A percentile compares a stretch with the other conserved stretches of the same genome.
These are phyloP conservation scores for Drosophila repletoides DNA, from an alignment of 1,140 invertebrate genomes.

Conservation along the genomic window DNA sequence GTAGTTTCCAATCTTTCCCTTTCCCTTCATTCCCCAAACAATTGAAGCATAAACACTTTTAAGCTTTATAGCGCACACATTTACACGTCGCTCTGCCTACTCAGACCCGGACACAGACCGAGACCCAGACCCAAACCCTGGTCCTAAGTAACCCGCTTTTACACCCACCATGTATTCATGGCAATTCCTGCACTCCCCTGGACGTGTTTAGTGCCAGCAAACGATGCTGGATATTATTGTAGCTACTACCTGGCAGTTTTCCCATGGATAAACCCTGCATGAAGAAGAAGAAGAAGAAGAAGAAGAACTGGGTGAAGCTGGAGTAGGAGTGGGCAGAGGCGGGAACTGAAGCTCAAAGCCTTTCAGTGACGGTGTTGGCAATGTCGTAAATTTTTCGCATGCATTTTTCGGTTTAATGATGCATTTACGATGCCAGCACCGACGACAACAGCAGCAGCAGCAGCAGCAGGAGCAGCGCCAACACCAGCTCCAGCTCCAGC, in stretches of 20 bases:
- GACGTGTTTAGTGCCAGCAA: constrained; percentile 39
- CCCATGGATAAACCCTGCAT: constrained; percentile 3
- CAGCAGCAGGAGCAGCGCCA: not conserved
- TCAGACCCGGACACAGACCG: too few relatives aligned
- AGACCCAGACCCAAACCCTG: too few relatives aligned
- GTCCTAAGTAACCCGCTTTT: constrained; percentile 2
- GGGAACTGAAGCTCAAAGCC: constrained; percentile 17
- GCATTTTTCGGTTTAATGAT: constrained; percentile 82
- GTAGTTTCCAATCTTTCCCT: constrained; percentile 1
- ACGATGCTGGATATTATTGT: constrained; percentile 45
- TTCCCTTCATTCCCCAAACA: constrained; percentile 6
- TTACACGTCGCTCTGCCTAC: constrained; percentile 67
- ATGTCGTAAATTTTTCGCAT: constrained; percentile 81
- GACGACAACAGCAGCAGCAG: constrained; percentile 60
- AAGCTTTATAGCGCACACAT: constrained; percentile 74
- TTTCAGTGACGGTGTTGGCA: constrained; percentile 66
- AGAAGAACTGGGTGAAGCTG: constrained; percentile 10
- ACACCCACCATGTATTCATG: constrained; percentile 22
- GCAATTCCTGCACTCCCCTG: not conserved
- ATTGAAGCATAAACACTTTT: constrained; percentile 74
- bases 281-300: not conserved
- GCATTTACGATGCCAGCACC: constrained; percentile 80
- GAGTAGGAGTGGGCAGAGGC: not conserved
- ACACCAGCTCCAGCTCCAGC: not conserved
- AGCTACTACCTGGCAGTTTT: constrained; percentile 44